Conservation (phyloP, 2,113 vertebrate species). For the Tympanuchus pallidicinctus region DNA sequence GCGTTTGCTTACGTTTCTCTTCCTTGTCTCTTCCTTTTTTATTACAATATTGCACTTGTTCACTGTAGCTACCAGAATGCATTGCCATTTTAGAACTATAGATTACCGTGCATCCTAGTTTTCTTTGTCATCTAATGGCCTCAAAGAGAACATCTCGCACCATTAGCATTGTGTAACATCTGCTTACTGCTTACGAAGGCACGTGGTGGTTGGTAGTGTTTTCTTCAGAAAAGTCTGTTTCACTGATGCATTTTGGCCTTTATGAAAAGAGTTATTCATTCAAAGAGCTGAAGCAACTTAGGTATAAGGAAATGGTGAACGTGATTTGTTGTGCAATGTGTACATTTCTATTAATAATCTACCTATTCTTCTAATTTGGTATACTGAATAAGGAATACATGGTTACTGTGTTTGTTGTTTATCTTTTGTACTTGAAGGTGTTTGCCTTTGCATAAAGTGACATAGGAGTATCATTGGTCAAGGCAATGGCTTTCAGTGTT, state of each 20-base stretch:
- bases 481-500: slow-evolving; percentile 74
- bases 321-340: slow-evolving; percentile 76
- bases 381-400: slow-evolving; percentile 76
- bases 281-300: slow-evolving; percentile 55
- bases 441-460: slow-evolving; percentile 76
- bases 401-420: slow-evolving; percentile 70
- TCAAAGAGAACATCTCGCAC: background rate
- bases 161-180: slow-evolving; percentile 8
- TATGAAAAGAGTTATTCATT: slow-evolving; percentile 42
- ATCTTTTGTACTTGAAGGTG: slow-evolving; percentile 75
- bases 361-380: slow-evolving; percentile 76
- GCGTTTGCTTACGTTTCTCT: slow-evolving; percentile 36
- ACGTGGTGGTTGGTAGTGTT: slow-evolving; percentile 18
- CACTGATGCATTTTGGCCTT: slow-evolving; percentile 64
- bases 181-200: slow-evolving; percentile 54
- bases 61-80: slow-evolving; percentile 20
- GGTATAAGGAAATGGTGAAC: slow-evolving; percentile 60
- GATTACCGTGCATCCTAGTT: background rate
- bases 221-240: slow-evolving; percentile 29
- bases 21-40: slow-evolving; percentile 17
- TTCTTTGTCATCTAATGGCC: background rate
- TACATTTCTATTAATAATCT: slow-evolving; percentile 73
- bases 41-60: slow-evolving; percentile 73
- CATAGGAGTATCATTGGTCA: slow-evolving; percentile 74
- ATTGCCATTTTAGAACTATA: background rate